Percentiles rank a stretch among this genome's conserved stretches.
Conservation (phyloP, 2,113 vertebrate genomes). For the Apteryx owenii region DNA sequence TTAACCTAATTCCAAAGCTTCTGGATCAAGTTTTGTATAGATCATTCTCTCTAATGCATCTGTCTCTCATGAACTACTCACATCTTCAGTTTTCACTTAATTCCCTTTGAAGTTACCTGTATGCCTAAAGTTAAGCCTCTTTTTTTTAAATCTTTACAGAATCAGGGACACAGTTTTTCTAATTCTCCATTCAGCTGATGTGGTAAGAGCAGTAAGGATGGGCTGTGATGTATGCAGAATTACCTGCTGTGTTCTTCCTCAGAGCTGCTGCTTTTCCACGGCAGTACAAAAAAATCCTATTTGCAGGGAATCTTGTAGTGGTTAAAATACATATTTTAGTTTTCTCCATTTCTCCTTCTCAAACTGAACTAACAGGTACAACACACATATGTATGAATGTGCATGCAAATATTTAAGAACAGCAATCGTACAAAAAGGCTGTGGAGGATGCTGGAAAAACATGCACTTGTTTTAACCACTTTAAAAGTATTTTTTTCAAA, state of each 20-base stretch:
- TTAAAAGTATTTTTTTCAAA: background rate
- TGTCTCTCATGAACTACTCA: background rate
- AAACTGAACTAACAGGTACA: conserved; percentile 37
- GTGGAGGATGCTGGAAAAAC: background rate
- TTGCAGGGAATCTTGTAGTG: conserved; percentile 47
- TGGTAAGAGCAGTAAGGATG: conserved; percentile 37
- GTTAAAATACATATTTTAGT: conserved; percentile 52
- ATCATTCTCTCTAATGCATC: conserved; percentile 31
- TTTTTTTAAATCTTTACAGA: conserved; percentile 37
- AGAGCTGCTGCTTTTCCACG: conserved; percentile 22
- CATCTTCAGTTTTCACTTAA: conserved; percentile 22
- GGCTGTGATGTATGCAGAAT: conserved; percentile 47
- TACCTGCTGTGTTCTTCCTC: conserved; percentile 46
- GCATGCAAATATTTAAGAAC: background rate
- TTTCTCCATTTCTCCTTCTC: conserved; percentile 52
- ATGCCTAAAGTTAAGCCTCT: conserved; percentile 57
- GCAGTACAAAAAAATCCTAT: conserved; percentile 35
- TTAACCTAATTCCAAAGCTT: conserved; percentile 42
- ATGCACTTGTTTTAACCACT: conserved; percentile 8
- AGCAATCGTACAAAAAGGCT: background rate
- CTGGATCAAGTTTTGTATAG: background rate
- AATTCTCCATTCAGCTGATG: conserved; percentile 55
- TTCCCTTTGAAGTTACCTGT: conserved; percentile 64
- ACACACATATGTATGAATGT: background rate
- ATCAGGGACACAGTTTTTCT: conserved; percentile 15